phyloP scores from a whole-genome alignment of 2,888 invertebrate genomes.

The Chelonus formosanus region DNA sequence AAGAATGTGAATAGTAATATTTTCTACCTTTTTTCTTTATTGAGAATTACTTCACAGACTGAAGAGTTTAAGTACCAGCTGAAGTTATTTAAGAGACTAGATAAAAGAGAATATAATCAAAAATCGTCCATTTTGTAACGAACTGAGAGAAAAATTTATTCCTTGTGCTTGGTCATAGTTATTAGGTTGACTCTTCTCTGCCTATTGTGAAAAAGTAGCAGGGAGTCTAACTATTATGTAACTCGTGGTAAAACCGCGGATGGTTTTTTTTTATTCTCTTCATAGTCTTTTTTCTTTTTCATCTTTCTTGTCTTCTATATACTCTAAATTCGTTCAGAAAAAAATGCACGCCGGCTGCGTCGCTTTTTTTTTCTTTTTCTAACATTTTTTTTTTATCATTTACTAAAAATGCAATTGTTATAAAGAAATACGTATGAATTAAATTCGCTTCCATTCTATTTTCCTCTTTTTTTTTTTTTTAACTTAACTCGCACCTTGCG shows the following conservation, averaged over 20 bases:
- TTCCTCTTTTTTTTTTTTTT: conserved; percentile 19
- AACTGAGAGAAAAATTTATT: conserved; percentile 57
- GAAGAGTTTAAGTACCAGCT: too few relatives aligned
- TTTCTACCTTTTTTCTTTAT: too few relatives aligned
- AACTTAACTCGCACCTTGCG: conserved; percentile 1
- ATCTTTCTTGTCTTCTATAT: conserved; percentile 32
- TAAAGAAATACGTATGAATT: conserved; percentile 26
- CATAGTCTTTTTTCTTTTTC: conserved; percentile 29
- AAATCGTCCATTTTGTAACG: conserved; percentile 50
- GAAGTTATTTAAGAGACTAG: not conserved
- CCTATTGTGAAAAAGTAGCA: conserved; percentile 45
- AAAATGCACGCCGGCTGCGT: conserved; percentile 29
- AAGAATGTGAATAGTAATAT: too few relatives aligned
- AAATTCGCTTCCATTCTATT: conserved; percentile 18
- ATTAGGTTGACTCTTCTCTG: conserved; percentile 34
- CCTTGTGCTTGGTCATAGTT: conserved; percentile 50
- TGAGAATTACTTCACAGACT: too few relatives aligned
- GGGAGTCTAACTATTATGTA: conserved; percentile 52
- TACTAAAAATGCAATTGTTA: conserved; percentile 11
- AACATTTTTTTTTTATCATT: conserved; percentile 9
- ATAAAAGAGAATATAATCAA: conserved; percentile 45
- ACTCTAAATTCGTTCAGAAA: conserved; percentile 27
- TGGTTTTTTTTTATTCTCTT: conserved; percentile 13
- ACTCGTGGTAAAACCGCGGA: conserved; percentile 45
- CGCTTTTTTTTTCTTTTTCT: conserved; percentile 13